phyloP scores from a whole-genome alignment of 2,888 invertebrate species.

The Liposcelis brunnea region DNA sequence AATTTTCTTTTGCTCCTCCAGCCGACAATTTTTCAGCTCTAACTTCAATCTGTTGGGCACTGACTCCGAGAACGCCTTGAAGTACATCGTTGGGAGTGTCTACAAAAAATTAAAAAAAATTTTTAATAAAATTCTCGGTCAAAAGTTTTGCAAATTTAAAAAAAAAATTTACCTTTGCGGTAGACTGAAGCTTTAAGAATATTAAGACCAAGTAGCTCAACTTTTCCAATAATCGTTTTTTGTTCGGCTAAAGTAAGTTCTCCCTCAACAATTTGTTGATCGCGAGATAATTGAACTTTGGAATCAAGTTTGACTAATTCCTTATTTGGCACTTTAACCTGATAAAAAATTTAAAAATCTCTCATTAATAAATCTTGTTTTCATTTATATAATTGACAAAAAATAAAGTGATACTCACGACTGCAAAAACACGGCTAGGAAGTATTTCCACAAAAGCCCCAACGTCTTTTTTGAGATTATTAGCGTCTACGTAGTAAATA shows the following conservation, averaged over 20 bases:
- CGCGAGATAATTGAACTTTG: conserved; percentile 10
- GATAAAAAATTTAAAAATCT: background rate
- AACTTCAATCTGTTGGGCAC: no score
- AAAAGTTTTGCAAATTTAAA: no score
- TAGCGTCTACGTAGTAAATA: conserved; percentile 13
- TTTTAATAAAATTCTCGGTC: no score
- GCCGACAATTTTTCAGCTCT: no score
- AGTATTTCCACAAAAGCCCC: background rate
- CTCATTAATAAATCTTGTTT: no score
- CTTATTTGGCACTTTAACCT: conserved; percentile 15
- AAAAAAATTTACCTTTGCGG: conserved; percentile 3
- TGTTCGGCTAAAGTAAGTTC: conserved; percentile 4
- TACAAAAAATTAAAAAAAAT: no score
- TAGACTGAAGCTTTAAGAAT: background rate
- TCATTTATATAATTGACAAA: no score
- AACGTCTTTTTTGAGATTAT: conserved; percentile 14
- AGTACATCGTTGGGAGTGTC: no score
- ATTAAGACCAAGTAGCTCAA: background rate
- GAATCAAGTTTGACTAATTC: conserved; percentile 8
- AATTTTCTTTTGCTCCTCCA: background rate
- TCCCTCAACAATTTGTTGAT: background rate
- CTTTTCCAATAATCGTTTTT: background rate
- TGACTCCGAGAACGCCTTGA: no score
- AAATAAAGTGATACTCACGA: no score
- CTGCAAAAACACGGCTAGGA: no score